Conservation (phyloP, 2,888 invertebrate genomes). For the Maniola hyperantus region DNA sequence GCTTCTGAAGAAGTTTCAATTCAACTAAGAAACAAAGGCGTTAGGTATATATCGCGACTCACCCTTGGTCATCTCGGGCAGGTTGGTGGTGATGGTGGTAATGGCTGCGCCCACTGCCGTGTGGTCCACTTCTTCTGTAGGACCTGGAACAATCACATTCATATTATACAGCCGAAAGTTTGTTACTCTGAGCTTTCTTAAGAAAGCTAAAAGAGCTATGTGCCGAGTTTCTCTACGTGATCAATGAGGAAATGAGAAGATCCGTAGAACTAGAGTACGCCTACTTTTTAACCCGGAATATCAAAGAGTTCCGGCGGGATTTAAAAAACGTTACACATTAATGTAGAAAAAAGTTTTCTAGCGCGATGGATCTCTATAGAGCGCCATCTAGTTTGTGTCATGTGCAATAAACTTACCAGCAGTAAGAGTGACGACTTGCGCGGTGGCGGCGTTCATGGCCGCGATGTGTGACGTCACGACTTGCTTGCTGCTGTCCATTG, state of each 20-base stretch:
- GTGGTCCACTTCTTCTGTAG: conserved; percentile 95
- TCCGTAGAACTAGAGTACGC: too few relatives aligned
- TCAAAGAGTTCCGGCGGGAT: too few relatives aligned
- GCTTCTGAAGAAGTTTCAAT: too few relatives aligned
- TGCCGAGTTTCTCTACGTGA: too few relatives aligned
- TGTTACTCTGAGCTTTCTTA: too few relatives aligned
- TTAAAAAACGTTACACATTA: too few relatives aligned
- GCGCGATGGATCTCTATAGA: not conserved
- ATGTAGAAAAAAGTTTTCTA: too few relatives aligned
- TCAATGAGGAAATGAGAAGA: too few relatives aligned
- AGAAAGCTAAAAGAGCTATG: too few relatives aligned
- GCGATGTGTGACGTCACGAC: conserved; percentile 98
- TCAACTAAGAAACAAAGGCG: too few relatives aligned
- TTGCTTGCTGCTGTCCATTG: conserved; percentile 97
- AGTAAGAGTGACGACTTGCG: conserved; percentile 96
- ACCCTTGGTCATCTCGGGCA: conserved; percentile 97
- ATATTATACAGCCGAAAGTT: too few relatives aligned
- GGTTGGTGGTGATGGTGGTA: conserved; percentile 97
- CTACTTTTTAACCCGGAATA: too few relatives aligned
- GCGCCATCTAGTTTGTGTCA: not conserved
- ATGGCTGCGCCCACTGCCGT: conserved; percentile 98
- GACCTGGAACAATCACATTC: conserved; percentile 60
- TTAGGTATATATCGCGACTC: conserved; percentile 11
- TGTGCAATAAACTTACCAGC: conserved; percentile 80
- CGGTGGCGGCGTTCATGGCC: conserved; percentile 99